Base-by-base conservation (phyloP, 1,140 invertebrate species). In the Drosophila tristis region DNA sequence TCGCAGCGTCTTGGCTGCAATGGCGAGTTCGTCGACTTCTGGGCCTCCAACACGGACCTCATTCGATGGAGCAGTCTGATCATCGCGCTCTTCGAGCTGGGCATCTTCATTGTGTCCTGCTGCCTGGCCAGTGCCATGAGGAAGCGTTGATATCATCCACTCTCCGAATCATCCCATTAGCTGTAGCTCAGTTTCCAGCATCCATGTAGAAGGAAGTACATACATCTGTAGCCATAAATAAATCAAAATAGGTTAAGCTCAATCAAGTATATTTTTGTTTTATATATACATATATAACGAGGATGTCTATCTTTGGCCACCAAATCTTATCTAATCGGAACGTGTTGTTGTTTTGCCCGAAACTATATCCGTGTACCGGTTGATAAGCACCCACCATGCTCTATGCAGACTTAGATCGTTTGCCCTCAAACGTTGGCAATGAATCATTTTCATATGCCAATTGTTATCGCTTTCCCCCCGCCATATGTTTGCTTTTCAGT, bases 31-130 rank as follows among this genome's bases (percentile, higher is more conserved):
- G 74, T 75, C 8, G 78, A 93, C 0, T 93, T 25, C 91, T 95
- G 72, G 90, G 92, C 51, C 84, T 80, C 31, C 91, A 90, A 93
- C 78, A 93, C 93, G 55, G 93, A 94, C 57, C 78, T 94, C 26
- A 93, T 96, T 29, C 94, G 94, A 71, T 94, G 93, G 44, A 91
- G 95, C 54, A 94, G 94, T 43, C 93, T 96, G 60, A 95, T 93
- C 56, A 93, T 96, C 42, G 95, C 95, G 43, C 94, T 92, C 71
- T 86, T 90, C 26, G 87, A 91, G 67, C 61, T 91, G 48, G 63
- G 50, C 43, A 79, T 86, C 25, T 80, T 91, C 29, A 54, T 89
- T 9, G 72, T 91, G 42, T 62, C 90, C 15, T 91, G 87, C 55
- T 91, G 90, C 26, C 50, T 91, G 67, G 84, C 87, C 48, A 90